Base-by-base conservation (phyloP, 2,113 vertebrate species). In the Eptesicus fuscus region DNA sequence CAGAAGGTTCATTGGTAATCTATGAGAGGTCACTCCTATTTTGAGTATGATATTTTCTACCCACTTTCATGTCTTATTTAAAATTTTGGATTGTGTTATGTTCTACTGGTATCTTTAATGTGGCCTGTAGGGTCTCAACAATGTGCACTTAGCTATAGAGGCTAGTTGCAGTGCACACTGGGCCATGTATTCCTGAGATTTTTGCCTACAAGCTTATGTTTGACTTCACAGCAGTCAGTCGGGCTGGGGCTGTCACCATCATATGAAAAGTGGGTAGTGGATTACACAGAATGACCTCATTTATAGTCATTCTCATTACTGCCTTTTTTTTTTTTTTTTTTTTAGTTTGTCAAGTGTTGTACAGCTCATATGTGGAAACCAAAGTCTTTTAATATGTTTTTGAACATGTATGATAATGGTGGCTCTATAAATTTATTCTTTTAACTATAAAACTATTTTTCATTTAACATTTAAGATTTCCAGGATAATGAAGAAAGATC, bases 401-500 rank as follows among this genome's bases (percentile, higher is more conserved):
- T 83, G 74, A 90, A 73, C 78, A 32, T 80, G 40, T 83, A 73
- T 44, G 28, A 17, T 93, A 80, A 42, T 78, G 82, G 18, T 88
- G 22, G 13, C 22, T 84, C 25, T 93, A 11, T 92, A 85, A 69
- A 78, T 76, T 65, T 87, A 71, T 59, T 93, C 18, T 74, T 91
- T 78, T 91, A 87, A 70, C 7, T 88, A 22, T 16, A 53, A 74
- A 86, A 49, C 37, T 70, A 63, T 63, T 89, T 88, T 91, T 74
- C 22, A 88, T 85, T 88, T 95, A 76, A 63, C 10, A 69, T 78
- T 88, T 69, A 93, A 83, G 61, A 89, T 87, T 86, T 49, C 59
- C 18, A 47, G 74, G n/a, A 49, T 20, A 73, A 32, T 37, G 70
- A 88, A 86, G 53, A 61, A 83, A 83, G 32, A 70, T 49, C 20